phyloP scores from a whole-genome alignment of 2,113 vertebrate species.

The Onychostruthus taczanowskii region DNA sequence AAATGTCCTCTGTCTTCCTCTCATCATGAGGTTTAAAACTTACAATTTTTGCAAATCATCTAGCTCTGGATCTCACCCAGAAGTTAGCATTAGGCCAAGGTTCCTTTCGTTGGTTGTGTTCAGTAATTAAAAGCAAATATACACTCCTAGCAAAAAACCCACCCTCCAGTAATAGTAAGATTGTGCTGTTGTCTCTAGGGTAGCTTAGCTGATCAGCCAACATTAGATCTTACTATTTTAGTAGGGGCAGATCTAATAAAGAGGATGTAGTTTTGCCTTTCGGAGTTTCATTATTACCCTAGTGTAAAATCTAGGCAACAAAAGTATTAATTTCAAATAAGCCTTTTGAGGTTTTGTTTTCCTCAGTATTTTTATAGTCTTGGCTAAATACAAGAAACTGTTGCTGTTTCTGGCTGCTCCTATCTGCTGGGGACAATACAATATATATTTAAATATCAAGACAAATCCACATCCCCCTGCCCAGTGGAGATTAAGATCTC shows the following conservation, averaged over 20 bases:
- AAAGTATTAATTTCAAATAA: background rate
- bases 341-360: background rate
- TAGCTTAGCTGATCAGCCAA: background rate
- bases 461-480: background rate
- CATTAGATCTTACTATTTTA: background rate
- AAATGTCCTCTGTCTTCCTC: background rate
- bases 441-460: background rate
- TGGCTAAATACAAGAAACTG: background rate
- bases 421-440: background rate
- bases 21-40: background rate
- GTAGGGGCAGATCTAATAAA: background rate
- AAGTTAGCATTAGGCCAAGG: background rate
- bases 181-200: background rate
- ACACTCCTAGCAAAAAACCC: background rate
- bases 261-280: background rate
- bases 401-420: background rate
- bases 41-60: background rate
- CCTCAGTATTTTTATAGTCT: background rate
- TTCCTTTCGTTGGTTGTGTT: background rate
- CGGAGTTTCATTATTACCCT: background rate
- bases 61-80: background rate
- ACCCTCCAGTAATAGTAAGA: background rate
- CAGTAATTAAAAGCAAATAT: background rate
- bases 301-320: background rate
- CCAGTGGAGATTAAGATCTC: background rate